Evolutionary conservation across 2,888 invertebrate genomes (phyloP), one percentile per base, ranked within the genome.

Genomic region (Caenorhabditis sp.): DNA sequence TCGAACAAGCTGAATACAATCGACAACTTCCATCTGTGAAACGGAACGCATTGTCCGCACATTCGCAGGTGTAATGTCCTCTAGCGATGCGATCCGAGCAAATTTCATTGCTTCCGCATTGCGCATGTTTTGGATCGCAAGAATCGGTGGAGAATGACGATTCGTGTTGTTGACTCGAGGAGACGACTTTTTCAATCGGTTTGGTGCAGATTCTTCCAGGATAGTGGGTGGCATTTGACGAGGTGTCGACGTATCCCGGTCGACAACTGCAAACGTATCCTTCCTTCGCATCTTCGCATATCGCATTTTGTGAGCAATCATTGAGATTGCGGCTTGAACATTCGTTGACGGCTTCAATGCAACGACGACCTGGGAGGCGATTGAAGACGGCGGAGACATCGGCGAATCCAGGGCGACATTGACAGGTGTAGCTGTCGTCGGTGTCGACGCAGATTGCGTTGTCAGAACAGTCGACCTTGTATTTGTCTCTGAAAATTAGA

Each of bases 191-290:
- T 64, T 85, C 81, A 3, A 80, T 63, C 14, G 83, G 84, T 53
- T 82, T 83, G 20, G 59, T 70, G 54, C 82, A 83, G 1, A 83
- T 68, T 59, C 81, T 78, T 63, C 88, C 88, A n/a, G 88, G 87
- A 68, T 87, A 87, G 59, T 83, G 79, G 8, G 82, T 83, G 27
- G 83, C 75, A 61, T 87, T 84, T 38, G 85, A 80, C 5, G 87
- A 87, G 2, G 84, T 85, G 88, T 94, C 93, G 0, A 92, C 91
- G 88, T 90, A 93, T 27, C 93, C 94, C 87, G 94, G 93, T 61
- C 92, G 91, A 85, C 95, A 95, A 82, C 93, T 93, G 88, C 95
- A 95, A 0, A 94, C 93, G 89, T 94, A 95, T 0, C 94, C 93
- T 12, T 78, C 82, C 8, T 92, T 92, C 14, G 94, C 90, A 88